Conservation (phyloP, 2,888 invertebrate species). For the Mythimna impura region DNA sequence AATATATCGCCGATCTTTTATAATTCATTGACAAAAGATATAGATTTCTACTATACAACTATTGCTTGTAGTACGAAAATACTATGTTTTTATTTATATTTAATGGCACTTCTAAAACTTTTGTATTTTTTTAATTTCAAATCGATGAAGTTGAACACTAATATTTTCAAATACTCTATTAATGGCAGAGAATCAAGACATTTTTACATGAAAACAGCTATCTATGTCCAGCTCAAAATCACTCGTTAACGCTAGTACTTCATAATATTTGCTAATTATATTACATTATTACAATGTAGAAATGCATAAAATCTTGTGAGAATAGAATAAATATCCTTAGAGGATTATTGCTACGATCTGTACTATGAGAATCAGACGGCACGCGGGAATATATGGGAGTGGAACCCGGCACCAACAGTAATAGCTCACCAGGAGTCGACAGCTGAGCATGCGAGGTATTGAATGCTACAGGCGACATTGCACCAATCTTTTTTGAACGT, state of each 20-base stretch:
- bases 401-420: slow-evolving; percentile 20
- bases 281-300: slow-evolving; percentile 63
- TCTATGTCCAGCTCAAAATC: slow-evolving; percentile 51
- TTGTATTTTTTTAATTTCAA: slow-evolving; percentile 67
- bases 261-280: slow-evolving; percentile 61
- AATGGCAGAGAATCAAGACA: slow-evolving; percentile 51
- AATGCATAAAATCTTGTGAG: slow-evolving; percentile 63
- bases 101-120: slow-evolving; percentile 87
- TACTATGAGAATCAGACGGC: slow-evolving; percentile 50
- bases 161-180: slow-evolving; percentile 54
- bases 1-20: slow-evolving; percentile 65
- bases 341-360: slow-evolving; percentile 52
- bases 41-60: slow-evolving; percentile 68
- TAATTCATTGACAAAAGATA: slow-evolving; percentile 59
- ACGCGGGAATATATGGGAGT: slow-evolving; percentile 46
- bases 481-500: slow-evolving; percentile 1
- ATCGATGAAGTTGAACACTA: slow-evolving; percentile 58
- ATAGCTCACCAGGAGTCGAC: slow-evolving; percentile 16
- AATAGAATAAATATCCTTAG: slow-evolving; percentile 51
- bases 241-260: slow-evolving; percentile 51
- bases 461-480: background rate
- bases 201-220: slow-evolving; percentile 54
- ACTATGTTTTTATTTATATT: slow-evolving; percentile 76
- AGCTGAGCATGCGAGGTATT: slow-evolving; percentile 17
- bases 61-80: slow-evolving; percentile 86